A percentile compares a stretch with the other conserved stretches of the same genome.
phyloP scores from a whole-genome alignment of 1,140 invertebrate species.

The Wiebesia pumilae region DNA sequence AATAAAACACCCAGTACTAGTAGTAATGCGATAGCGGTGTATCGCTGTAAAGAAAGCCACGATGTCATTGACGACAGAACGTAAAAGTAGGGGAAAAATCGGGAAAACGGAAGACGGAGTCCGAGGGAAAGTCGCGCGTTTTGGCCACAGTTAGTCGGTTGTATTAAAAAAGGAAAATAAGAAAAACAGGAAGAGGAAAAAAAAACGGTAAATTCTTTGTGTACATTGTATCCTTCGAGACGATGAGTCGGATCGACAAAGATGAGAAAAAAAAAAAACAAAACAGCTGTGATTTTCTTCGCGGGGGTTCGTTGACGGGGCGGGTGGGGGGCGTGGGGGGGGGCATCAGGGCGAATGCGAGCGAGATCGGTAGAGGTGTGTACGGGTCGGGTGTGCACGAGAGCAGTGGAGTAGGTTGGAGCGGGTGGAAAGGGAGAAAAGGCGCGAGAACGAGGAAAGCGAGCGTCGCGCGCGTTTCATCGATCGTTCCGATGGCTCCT shows the following conservation, averaged over 20 bases:
- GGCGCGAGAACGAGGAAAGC: too few species aligned
- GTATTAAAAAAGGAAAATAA: constrained; percentile 11
- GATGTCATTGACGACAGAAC: not conserved
- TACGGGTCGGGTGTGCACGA: too few species aligned
- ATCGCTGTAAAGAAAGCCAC: not conserved
- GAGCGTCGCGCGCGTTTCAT: too few species aligned
- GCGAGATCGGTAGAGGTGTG: constrained; percentile 49
- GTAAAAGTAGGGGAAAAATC: not conserved
- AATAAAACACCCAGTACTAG: too few species aligned
- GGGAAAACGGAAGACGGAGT: not conserved
- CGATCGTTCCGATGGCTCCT: too few species aligned
- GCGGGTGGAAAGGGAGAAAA: not conserved
- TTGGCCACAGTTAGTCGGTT: constrained; percentile 37
- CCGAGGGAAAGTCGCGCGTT: not conserved
- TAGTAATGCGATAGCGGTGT: too few species aligned
- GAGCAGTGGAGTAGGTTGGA: not conserved
- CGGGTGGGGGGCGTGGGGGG: too few species aligned
- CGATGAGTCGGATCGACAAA: constrained; percentile 45
- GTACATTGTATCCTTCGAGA: constrained; percentile 34
- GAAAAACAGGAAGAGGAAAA: too few species aligned
- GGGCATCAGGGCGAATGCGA: constrained; percentile 44
- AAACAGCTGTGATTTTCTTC: constrained; percentile 62
- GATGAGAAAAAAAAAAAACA: constrained; percentile 50
- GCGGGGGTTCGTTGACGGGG: too few species aligned
- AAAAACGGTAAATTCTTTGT: constrained; percentile 49